Conservation (phyloP, 2,797 vertebrate genomes). For the Sebastes paucispinis region DNA sequence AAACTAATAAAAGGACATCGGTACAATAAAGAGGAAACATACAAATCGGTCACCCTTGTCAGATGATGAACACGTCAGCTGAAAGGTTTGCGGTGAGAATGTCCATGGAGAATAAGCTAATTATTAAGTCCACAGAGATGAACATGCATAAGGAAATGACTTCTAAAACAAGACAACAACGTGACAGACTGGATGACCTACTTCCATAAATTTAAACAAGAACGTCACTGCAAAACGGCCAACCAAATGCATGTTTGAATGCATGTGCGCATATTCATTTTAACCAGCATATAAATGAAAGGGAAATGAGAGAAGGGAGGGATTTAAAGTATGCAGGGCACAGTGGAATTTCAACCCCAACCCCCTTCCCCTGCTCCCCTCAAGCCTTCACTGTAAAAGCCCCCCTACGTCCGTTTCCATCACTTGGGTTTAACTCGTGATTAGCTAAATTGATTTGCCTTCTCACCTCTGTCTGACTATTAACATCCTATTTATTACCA, state of each 20-base stretch:
- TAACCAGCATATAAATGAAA: conserved; percentile 60
- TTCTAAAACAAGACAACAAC: conserved; percentile 4
- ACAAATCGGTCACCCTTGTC: conserved; percentile 12
- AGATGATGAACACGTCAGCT: background rate
- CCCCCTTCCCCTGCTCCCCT: conserved; percentile 37
- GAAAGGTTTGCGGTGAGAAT: background rate
- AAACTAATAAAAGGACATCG: conserved; percentile 23
- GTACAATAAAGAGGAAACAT: conserved; percentile 1
- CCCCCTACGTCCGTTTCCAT: conserved; percentile 61
- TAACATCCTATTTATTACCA: conserved; percentile 17
- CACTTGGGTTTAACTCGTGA: conserved; percentile 61
- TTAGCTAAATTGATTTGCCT: conserved; percentile 57
- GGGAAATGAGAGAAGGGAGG: conserved; percentile 60
- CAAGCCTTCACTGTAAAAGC: conserved; percentile 57
- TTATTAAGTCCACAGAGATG: background rate
- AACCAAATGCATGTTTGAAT: conserved; percentile 9
- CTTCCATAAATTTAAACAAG: conserved; percentile 1
- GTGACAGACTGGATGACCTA: background rate
- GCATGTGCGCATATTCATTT: conserved; percentile 54
- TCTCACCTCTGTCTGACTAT: conserved; percentile 38
- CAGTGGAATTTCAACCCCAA: conserved; percentile 71
- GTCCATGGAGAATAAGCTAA: background rate
- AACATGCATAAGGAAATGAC: background rate
- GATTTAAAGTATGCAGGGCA: conserved; percentile 71
- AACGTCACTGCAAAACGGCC: background rate